These are phyloP conservation scores for Rhagoletis zephyria DNA, from an alignment of 1,140 invertebrate genomes.

Conservation along the genomic window DNA sequence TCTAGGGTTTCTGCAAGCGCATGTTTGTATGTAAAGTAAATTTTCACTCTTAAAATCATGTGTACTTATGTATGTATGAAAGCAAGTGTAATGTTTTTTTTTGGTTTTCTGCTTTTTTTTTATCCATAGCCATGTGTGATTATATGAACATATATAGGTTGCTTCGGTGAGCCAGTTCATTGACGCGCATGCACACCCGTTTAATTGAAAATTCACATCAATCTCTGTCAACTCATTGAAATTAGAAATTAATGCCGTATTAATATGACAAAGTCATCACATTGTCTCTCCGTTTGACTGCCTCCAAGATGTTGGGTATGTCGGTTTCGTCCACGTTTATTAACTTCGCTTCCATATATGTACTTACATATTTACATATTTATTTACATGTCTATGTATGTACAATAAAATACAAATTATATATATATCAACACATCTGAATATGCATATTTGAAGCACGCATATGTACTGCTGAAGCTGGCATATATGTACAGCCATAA, in stretches of 20 bases:
- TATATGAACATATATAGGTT: not conserved
- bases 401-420: not conserved
- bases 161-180: constrained; percentile 30
- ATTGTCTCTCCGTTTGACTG: not conserved
- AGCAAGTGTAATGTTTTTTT: not conserved
- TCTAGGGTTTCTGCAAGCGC: not conserved
- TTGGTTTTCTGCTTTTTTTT: too few relatives aligned
- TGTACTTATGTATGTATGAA: not conserved
- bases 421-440: too few relatives aligned
- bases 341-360: not conserved
- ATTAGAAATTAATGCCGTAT: constrained; percentile 57
- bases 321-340: not conserved
- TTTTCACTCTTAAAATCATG: not conserved
- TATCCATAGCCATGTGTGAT: not conserved
- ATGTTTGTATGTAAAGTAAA: not conserved
- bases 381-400: not conserved
- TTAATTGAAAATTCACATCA: constrained; percentile 58
- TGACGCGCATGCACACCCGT: constrained; percentile 8
- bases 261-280: constrained; percentile 54
- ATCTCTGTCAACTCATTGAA: constrained; percentile 57
- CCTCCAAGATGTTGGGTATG: not conserved
- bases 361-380: not conserved
- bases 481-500: not conserved
- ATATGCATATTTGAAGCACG: not conserved
- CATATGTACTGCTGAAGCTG: not conserved